Base-by-base conservation (phyloP, 92 coral and sea anemone species). In the Palythoa heliodiscus region DNA sequence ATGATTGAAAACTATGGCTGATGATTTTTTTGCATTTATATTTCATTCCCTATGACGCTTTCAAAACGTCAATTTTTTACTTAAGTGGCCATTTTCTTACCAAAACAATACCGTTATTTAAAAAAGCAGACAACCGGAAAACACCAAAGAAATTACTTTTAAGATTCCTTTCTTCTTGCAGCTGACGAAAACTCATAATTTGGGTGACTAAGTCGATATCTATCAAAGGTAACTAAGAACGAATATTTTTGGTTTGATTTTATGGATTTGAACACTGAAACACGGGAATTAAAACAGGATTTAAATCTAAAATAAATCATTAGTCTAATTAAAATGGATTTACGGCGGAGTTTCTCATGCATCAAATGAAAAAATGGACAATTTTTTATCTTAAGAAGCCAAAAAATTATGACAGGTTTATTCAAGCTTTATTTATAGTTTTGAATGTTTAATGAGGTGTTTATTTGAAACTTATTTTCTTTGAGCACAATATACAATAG, bases 341-440 rank as follows among this genome's bases (percentile, higher is more conserved):
- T 13, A n/a, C 8, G 35, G 15, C 82, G 10, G 37, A 25, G 16
- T 48, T 66, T 43, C 29, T 40, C 60, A 37, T 24, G 60, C 39
- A 22, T 55, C 11, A 35, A 50, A 52, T 29, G 16, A 66, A 64
- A 16, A 66, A 20, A 66, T 20, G 20, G 40, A n/a, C 66, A 9
- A 61, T 1, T 9, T 12, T 2, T 39, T 78, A 24, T 35, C 20
- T 38, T 63, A 66, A 63, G 12, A 10, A 60, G 29, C 60, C 16
- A 63, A 43, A 24, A 17, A 80, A 47, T 20, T 24, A 64, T 80
- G 74, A 80, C 58, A 80, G 84, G 47, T 67, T 38, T 16, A 23
- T 22, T 80, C 84, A 66, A 48, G 84, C 20, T 66, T 64, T 80
- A 80, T 80, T 66, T 80, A 80, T 80, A 80, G 84, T 29, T 50